These are phyloP conservation scores for Choristoneura rosaceana DNA, from an alignment of 2,888 invertebrate genomes.

Conservation along the genomic window DNA sequence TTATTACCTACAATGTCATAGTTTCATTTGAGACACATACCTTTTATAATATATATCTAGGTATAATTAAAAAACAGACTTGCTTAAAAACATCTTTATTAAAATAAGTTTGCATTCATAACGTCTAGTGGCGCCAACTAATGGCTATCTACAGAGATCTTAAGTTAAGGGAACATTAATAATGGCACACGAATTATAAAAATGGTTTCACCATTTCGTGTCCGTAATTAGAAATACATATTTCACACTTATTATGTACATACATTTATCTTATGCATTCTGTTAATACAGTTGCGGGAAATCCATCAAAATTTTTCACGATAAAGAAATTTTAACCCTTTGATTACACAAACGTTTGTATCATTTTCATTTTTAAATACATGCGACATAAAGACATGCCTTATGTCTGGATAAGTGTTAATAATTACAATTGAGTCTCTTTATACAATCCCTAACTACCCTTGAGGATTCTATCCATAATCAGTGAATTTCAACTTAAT, in stretches of 20 bases:
- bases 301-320: not conserved
- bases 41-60: not conserved
- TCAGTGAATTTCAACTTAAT: not conserved
- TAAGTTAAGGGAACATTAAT: constrained; percentile 33
- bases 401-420: too few species aligned
- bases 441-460: not conserved
- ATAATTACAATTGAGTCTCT: not conserved
- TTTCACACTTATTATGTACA: constrained; percentile 3
- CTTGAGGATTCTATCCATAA: not conserved
- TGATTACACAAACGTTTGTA: too few species aligned
- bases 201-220: constrained; percentile 31
- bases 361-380: too few species aligned
- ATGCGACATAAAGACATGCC: too few species aligned
- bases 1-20: constrained; percentile 58
- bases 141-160: constrained; percentile 33
- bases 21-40: constrained; percentile 51
- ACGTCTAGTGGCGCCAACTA: constrained; percentile 31
- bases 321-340: not conserved
- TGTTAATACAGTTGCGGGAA: not conserved
- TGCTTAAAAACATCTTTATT: constrained; percentile 29
- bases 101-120: constrained; percentile 26
- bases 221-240: constrained; percentile 3
- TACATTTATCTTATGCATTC: not conserved
- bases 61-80: not conserved
- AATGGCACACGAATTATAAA: constrained; percentile 30